Base-by-base conservation (phyloP, 2,888 invertebrate species). In the Drosophila ustulata region DNA sequence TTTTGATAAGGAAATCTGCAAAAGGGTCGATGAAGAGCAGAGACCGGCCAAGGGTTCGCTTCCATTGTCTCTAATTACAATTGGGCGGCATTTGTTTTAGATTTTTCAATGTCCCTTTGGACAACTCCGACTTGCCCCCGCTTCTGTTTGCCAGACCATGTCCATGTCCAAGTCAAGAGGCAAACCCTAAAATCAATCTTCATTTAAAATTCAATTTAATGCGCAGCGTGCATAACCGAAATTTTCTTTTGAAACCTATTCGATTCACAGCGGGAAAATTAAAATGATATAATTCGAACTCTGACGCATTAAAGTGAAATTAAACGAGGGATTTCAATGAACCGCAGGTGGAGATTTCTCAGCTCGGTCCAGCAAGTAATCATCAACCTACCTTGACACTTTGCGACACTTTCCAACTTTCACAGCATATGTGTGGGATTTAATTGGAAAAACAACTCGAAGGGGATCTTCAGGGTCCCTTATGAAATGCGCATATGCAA, bases 171-270 rank as follows among this genome's bases (percentile, higher is more conserved):
- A 69, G 65, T 75, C 75, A 71, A 76, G 71, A 41, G 66, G 34
- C 68, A 62, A 66, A 46, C 37, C 46, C 72, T 66, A 80, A 82
- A 88, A 89, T 89, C 88, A 88, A 88, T 88, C 88, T 88, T 85
- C 71, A 88, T 88, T 89, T 89, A 56, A 88, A 81, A 88, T 82
- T 89, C 77, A 89, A 88, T 89, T 88, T 85, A 62, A 76, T 67
- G 66, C 71, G 63, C 71, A 63, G 66, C 68, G 58, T 78, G 80
- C 72, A 72, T 76, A 78, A 66, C 63, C 59, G 62, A 47, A 62
- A 46, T 25, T 11, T 30, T 23, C 32, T 32, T 50, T 53, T 46
- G 37, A 70, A 77, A 63, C 51, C 75, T 66, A 69, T 72, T 75
- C 61, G 49, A 67, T 63, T 58, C 66, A 47, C 47, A 13, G 32